Percentiles rank a stretch among this genome's conserved stretches.
Evolutionary conservation across 2,888 invertebrate genomes (phyloP).

Genomic region (Oligia fasciuncula): DNA sequence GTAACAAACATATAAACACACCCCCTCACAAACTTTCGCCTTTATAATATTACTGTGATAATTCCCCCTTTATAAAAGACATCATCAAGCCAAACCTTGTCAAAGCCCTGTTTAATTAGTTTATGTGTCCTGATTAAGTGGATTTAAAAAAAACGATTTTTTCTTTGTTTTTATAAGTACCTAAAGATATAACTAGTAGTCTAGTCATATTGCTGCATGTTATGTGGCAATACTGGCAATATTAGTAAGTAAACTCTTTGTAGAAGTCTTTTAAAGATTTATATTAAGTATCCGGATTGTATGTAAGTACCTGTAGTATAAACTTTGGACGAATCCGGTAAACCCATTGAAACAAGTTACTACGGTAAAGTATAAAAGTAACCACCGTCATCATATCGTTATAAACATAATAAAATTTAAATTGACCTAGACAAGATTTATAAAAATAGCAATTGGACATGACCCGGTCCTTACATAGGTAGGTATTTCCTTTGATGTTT

Average conservation of each 20-base stretch:
- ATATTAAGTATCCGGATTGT: neutral
- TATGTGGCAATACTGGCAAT: neutral
- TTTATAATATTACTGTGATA: too few species aligned
- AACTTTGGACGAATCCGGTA: neutral
- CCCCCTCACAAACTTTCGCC: too few species aligned
- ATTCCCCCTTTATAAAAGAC: neutral
- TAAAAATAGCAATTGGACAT: slow-evolving; percentile 16
- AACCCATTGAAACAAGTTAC: neutral
- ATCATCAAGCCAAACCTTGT: neutral
- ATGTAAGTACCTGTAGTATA: neutral
- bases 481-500: slow-evolving; percentile 27
- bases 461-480: slow-evolving; percentile 4
- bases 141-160: neutral
- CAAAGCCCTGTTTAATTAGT: neutral
- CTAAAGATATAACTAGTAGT: neutral
- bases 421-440: slow-evolving; percentile 14
- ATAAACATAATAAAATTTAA: slow-evolving; percentile 8
- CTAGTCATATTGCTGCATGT: neutral
- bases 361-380: neutral
- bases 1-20: too few species aligned
- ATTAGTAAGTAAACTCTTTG: neutral
- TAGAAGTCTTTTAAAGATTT: neutral
- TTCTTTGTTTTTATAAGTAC: neutral
- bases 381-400: neutral
- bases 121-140: neutral